These are phyloP conservation scores for Pseudomyrmex cubaensis DNA, from an alignment of 1,140 invertebrate genomes.

Conservation along the genomic window DNA sequence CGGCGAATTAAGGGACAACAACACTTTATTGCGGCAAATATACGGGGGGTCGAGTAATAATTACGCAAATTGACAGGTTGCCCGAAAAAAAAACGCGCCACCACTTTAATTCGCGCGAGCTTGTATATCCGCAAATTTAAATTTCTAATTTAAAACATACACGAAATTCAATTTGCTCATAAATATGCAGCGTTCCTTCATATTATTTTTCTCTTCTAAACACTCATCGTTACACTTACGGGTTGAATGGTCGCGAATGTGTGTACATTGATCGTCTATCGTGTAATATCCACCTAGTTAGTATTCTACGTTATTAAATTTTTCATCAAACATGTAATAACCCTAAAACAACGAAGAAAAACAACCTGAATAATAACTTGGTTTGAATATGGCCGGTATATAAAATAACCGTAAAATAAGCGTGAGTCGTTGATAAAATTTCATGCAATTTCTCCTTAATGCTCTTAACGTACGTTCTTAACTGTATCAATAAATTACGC, in stretches of 20 bases:
- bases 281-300: conserved; percentile 3
- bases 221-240: background rate
- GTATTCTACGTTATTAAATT: background rate
- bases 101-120: conserved; percentile 49
- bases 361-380: background rate
- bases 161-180: conserved; percentile 59
- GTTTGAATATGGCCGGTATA: too few species aligned
- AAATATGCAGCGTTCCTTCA: conserved; percentile 42
- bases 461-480: conserved; percentile 2
- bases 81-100: conserved; percentile 16
- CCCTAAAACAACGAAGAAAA: too few species aligned
- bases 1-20: conserved; percentile 52
- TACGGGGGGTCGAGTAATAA: conserved; percentile 38
- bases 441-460: conserved; percentile 17
- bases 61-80: conserved; percentile 71
- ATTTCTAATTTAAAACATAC: conserved; percentile 52
- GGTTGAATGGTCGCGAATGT: background rate
- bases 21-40: conserved; percentile 43
- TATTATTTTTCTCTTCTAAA: conserved; percentile 40
- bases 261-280: conserved; percentile 4
- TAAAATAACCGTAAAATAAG: too few species aligned
- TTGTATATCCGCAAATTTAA: conserved; percentile 57
- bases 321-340: too few species aligned
- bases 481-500: conserved; percentile 26
- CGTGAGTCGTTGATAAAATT: background rate